Evolutionary conservation across 2,888 invertebrate genomes (phyloP).

Genomic region (Meiosimyza platycephala): DNA sequence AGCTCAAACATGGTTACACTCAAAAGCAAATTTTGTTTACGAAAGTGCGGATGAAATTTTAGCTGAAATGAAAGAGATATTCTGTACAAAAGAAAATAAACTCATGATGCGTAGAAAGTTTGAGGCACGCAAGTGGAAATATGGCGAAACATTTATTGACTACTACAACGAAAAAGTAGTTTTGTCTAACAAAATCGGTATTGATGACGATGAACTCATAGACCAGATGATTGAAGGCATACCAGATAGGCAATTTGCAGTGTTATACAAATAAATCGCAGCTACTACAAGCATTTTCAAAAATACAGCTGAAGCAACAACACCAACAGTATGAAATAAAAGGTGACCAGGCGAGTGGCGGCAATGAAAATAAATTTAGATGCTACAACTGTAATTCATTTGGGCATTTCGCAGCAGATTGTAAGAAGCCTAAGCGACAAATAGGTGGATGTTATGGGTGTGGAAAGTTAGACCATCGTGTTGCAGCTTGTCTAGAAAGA

Average conservation of each 20-base stretch:
- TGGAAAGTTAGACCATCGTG: background rate
- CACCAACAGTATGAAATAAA: background rate
- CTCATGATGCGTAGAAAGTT: constrained; percentile 7
- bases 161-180: constrained; percentile 22
- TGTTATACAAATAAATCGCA: constrained; percentile 27
- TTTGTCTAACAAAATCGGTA: constrained; percentile 21
- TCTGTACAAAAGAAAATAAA: constrained; percentile 3
- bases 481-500: constrained; percentile 18
- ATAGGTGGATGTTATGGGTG: constrained; percentile 31
- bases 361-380: background rate
- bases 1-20: constrained; percentile 34
- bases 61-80: background rate
- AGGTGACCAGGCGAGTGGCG: background rate
- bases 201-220: constrained; percentile 34
- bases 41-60: background rate
- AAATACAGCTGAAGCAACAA: constrained; percentile 24
- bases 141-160: constrained; percentile 1
- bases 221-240: constrained; percentile 39
- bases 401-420: constrained; percentile 33
- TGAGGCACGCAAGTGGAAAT: background rate
- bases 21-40: constrained; percentile 28
- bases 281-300: constrained; percentile 37
- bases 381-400: constrained; percentile 34
- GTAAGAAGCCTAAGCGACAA: constrained; percentile 31
- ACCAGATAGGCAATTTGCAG: constrained; percentile 32